phyloP scores from a whole-genome alignment of 2,797 vertebrate species.

The Sebastes itinus region DNA sequence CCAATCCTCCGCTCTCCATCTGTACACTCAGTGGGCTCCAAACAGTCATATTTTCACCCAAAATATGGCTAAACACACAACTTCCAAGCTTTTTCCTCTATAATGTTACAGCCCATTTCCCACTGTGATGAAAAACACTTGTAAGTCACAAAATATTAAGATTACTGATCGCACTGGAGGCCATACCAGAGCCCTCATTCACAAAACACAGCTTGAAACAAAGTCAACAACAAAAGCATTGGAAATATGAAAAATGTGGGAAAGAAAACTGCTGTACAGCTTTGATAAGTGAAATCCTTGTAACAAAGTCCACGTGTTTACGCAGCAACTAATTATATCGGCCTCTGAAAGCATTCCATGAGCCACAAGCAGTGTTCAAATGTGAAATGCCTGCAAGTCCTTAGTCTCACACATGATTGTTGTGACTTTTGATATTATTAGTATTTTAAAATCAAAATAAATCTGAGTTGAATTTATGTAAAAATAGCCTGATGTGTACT shows the following conservation, averaged over 20 bases:
- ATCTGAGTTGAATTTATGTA: not conserved
- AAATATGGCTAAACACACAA: constrained; percentile 15
- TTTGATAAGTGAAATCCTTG: constrained; percentile 27
- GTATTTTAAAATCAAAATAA: not conserved
- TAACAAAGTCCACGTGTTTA: constrained; percentile 45
- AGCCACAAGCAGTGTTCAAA: constrained; percentile 27
- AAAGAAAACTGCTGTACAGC: not conserved
- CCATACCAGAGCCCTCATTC: constrained; percentile 29
- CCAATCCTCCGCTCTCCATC: not conserved
- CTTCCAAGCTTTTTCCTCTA: constrained; percentile 11
- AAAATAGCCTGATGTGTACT: not conserved
- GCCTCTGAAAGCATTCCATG: constrained; percentile 49
- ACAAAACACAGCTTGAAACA: constrained; percentile 43
- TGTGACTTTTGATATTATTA: not conserved
- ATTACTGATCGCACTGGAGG: constrained; percentile 15
- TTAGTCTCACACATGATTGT: not conserved
- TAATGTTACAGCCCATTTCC: constrained; percentile 46
- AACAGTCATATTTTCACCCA: constrained; percentile 26
- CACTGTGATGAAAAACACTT: constrained; percentile 51
- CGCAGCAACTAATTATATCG: constrained; percentile 35
- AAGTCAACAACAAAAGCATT: constrained; percentile 40
- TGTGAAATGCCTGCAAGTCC: constrained; percentile 18
- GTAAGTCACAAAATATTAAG: constrained; percentile 48
- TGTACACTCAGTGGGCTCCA: not conserved
- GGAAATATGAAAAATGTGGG: constrained; percentile 19